Evolutionary conservation across 2,888 invertebrate species (phyloP), one percentile per base, ranked within the genome.

Genomic region (Odontocolon sp.): DNA sequence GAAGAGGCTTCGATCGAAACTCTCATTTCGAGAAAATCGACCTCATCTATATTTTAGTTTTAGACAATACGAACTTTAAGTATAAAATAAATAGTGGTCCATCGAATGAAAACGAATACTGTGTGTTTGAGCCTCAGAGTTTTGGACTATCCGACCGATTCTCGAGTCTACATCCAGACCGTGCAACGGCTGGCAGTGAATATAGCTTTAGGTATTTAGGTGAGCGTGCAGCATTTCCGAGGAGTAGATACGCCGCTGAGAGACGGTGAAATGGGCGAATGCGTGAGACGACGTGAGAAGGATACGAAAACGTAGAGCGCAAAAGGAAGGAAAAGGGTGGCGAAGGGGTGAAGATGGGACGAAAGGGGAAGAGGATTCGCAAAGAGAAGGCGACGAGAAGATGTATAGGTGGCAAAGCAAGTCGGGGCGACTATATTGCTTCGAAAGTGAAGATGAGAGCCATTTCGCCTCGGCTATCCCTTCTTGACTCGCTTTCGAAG

Each of bases 201-300:
- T 83, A 81, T 80, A 83, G 79, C 79, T 82, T 61, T 64, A 81
- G 84, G 84, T 85, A 85, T 86, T 86, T 85, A 81, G 83, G 83
- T 80, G 84, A 84, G 80, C 82, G 71, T 80, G 50, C 31, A 50
- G 82, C 82, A 82, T 83, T 84, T 86, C 82, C 83, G 81, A 77
- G 80, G 57, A 70, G 76, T 50, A 45, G 11, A 78, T 38, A 56
- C 67, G 9, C 31, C 16, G 11, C 16, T n/a, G 72, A 79, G 61
- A 28, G 50, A 38, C 8, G 38, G 64, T 18, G 61, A 70, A 45
- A 45, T 9, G 42, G 56, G 61, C 6, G 57, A 71, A 40, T 38
- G 38, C 42, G 23, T 21, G 52, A 73, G 21, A 66, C 23, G 26
- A 59, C 11, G 14, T n/a, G 21, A 52, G 16, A 54, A 3, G 47